phyloP scores from a whole-genome alignment of 2,888 invertebrate genomes.

The Sipunculus nudus region DNA sequence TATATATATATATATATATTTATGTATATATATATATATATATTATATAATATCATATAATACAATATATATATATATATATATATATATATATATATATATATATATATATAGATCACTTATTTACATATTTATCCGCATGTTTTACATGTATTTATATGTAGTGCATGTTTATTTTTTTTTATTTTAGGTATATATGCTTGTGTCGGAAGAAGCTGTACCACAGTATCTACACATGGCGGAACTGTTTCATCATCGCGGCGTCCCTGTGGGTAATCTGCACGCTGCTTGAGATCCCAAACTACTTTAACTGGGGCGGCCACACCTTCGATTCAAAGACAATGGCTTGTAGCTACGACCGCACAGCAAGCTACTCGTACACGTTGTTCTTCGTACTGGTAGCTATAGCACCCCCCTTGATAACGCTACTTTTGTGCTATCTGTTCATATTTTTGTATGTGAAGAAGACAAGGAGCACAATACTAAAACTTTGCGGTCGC shows the following conservation, averaged over 20 bases:
- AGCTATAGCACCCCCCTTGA: constrained; percentile 41
- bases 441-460: constrained; percentile 38
- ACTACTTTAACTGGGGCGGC: constrained; percentile 46
- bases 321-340: constrained; percentile 48
- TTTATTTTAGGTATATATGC: constrained; percentile 44
- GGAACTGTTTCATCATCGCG: constrained; percentile 40
- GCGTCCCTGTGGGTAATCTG: constrained; percentile 38
- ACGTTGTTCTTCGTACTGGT: constrained; percentile 43
- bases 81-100: constrained; percentile 7
- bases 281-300: constrained; percentile 43
- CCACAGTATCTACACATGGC: constrained; percentile 38
- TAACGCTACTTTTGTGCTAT: constrained; percentile 40
- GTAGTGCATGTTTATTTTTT: too few species aligned
- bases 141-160: background rate
- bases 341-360: constrained; percentile 48
- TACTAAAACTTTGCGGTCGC: too few species aligned
- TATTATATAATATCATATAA: too few species aligned
- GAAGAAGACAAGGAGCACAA: background rate
- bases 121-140: background rate
- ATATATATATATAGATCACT: constrained; percentile 5
- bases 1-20: constrained; percentile 6
- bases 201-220: constrained; percentile 40
- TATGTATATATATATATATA: too few species aligned
- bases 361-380: constrained; percentile 43
- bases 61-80: constrained; percentile 5